Evolutionary conservation across 2,888 invertebrate genomes (phyloP).

Genomic region (Marasmarcha lunaedactyla): DNA sequence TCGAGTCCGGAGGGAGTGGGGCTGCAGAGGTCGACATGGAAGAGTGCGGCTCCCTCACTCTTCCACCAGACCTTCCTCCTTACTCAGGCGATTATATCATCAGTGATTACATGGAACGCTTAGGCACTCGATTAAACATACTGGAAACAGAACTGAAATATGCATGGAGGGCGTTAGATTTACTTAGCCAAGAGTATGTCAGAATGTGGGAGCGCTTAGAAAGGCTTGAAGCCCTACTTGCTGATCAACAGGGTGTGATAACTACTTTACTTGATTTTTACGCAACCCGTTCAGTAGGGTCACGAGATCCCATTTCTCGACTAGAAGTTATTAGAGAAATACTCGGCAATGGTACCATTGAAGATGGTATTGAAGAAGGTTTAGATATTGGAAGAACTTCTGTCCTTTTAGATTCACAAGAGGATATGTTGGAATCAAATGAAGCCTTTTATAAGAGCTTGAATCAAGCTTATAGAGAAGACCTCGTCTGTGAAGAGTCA

Average conservation of each 20-base stretch:
- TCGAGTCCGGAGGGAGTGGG: constrained; percentile 67
- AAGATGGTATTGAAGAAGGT: constrained; percentile 77
- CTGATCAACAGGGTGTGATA: constrained; percentile 92
- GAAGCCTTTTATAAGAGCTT: constrained; percentile 90
- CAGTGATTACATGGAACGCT: constrained; percentile 91
- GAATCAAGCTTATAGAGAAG: constrained; percentile 89
- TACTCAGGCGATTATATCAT: constrained; percentile 81
- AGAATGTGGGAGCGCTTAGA: constrained; percentile 95
- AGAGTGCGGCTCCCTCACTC: constrained; percentile 66
- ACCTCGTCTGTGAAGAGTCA: constrained; percentile 74
- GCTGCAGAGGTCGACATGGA: constrained; percentile 66
- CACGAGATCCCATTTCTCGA: constrained; percentile 62
- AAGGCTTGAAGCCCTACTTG: constrained; percentile 85
- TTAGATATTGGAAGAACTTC: constrained; percentile 65
- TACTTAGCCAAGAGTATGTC: constrained; percentile 91
- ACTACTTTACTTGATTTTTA: constrained; percentile 87
- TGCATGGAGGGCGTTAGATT: constrained; percentile 91
- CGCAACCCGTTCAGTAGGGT: constrained; percentile 62
- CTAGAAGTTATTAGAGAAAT: constrained; percentile 76
- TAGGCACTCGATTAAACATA: constrained; percentile 87
- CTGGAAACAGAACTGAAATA: constrained; percentile 92
- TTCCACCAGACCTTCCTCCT: constrained; percentile 62
- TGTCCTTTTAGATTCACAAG: constrained; percentile 47
- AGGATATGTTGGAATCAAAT: constrained; percentile 77
- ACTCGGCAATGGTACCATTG: constrained; percentile 73